Evolutionary conservation across 2,113 vertebrate species (phyloP).

Genomic region (Kobus ellipsiprymnus): DNA sequence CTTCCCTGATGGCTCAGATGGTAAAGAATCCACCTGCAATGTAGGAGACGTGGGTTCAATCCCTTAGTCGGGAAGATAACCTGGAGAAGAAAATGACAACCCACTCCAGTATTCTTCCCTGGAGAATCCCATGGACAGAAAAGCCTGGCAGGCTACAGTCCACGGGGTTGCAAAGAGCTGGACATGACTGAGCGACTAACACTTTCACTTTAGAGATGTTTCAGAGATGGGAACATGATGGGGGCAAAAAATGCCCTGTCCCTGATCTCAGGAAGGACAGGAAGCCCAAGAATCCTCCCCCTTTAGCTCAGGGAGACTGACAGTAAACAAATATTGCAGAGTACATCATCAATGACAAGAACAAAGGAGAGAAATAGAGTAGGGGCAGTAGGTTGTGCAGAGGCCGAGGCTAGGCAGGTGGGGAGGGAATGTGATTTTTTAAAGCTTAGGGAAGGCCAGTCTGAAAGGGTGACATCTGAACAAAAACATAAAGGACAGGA

Average conservation of each 20-base stretch:
- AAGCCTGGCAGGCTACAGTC: neutral
- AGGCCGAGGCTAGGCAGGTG: accelerated
- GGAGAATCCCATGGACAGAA: neutral
- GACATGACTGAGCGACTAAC: neutral
- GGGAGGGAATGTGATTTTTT: neutral
- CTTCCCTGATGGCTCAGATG: neutral
- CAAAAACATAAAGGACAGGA: neutral
- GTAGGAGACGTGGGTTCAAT: neutral
- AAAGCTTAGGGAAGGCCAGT: neutral
- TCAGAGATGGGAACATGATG: neutral
- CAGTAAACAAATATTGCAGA: neutral
- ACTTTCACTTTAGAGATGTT: neutral
- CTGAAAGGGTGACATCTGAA: neutral
- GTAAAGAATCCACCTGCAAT: neutral
- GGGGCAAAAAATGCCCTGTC: neutral
- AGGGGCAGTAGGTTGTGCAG: accelerated
- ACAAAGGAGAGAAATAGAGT: neutral
- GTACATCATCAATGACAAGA: neutral
- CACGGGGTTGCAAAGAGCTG: neutral
- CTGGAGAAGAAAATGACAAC: neutral
- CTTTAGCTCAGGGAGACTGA: neutral
- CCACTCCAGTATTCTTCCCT: neutral
- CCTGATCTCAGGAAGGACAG: neutral
- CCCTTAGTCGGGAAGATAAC: neutral
- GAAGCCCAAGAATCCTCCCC: neutral